Conservation (phyloP, 2,113 vertebrate genomes). For the Thymallus thymallus region DNA sequence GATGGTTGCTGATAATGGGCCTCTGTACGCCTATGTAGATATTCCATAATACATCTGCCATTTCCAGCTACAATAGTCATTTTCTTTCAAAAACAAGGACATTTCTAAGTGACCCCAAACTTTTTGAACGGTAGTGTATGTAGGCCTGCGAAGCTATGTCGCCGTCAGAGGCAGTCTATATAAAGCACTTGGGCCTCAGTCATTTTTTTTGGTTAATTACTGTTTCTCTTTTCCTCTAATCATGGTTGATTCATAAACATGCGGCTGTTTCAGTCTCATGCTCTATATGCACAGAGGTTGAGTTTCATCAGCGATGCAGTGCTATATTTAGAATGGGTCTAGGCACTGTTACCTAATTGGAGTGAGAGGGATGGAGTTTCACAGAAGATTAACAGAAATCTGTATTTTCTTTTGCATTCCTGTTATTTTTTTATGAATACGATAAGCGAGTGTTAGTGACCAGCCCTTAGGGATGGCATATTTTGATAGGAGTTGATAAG, state of each 20-base stretch:
- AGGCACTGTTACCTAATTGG: constrained; percentile 33
- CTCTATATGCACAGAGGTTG: neutral
- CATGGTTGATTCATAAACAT: constrained; percentile 14
- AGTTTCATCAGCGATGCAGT: constrained; percentile 31
- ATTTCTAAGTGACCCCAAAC: too few species aligned
- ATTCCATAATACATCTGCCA: too few species aligned
- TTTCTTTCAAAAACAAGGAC: too few species aligned
- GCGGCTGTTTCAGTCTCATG: neutral
- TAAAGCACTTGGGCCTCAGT: neutral
- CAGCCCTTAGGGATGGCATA: too few species aligned
- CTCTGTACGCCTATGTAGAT: too few species aligned
- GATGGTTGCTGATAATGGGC: too few species aligned
- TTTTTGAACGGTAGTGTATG: too few species aligned
- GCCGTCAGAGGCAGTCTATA: neutral
- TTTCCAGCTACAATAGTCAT: too few species aligned
- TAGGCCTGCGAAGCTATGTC: neutral
- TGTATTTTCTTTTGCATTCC: too few species aligned
- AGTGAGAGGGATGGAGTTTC: neutral
- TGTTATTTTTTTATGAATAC: too few species aligned
- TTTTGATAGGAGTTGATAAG: neutral
- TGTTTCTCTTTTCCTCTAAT: neutral
- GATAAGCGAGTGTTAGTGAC: too few species aligned
- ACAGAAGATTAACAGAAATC: neutral
- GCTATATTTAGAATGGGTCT: constrained; percentile 15
- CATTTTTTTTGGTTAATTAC: neutral